Evolutionary conservation across 1,140 invertebrate genomes (phyloP).

Genomic region (Drosophila equinoxialis): DNA sequence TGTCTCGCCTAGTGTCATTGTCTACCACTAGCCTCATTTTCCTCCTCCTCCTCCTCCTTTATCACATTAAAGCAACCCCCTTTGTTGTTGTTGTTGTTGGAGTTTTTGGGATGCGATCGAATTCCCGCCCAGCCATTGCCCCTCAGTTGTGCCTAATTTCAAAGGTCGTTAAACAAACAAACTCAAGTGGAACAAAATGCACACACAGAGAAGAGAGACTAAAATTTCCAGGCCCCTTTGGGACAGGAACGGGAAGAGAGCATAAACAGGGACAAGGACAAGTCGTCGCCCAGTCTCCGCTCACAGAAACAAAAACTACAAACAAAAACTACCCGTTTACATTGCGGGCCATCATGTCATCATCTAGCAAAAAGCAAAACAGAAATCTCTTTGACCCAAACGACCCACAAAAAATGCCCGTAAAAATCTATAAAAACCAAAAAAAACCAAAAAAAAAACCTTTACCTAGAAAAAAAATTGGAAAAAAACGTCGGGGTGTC

Average conservation of each 20-base stretch:
- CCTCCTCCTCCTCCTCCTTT: not conserved
- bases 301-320: not conserved
- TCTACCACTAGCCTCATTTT: not conserved
- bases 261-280: constrained; percentile 13
- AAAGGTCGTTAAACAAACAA: constrained; percentile 83
- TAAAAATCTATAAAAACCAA: constrained; percentile 73
- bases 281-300: not conserved
- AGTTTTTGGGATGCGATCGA: not conserved
- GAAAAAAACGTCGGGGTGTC: constrained; percentile 37
- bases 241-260: constrained; percentile 23
- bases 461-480: constrained; percentile 8
- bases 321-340: constrained; percentile 21
- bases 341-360: not conserved
- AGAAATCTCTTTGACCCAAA: constrained; percentile 29
- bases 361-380: constrained; percentile 6
- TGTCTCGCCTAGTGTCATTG: constrained; percentile 39
- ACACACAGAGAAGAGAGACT: constrained; percentile 28
- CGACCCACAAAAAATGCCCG: constrained; percentile 73
- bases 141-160: constrained; percentile 80
- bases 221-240: constrained; percentile 43
- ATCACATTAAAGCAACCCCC: not conserved
- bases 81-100: not conserved
- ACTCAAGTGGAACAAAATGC: constrained; percentile 82
- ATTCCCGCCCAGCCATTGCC: constrained; percentile 56
- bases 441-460: constrained; percentile 22